Evolutionary conservation across 2,113 vertebrate species (phyloP).

Genomic region (Cnemophilus loriae): DNA sequence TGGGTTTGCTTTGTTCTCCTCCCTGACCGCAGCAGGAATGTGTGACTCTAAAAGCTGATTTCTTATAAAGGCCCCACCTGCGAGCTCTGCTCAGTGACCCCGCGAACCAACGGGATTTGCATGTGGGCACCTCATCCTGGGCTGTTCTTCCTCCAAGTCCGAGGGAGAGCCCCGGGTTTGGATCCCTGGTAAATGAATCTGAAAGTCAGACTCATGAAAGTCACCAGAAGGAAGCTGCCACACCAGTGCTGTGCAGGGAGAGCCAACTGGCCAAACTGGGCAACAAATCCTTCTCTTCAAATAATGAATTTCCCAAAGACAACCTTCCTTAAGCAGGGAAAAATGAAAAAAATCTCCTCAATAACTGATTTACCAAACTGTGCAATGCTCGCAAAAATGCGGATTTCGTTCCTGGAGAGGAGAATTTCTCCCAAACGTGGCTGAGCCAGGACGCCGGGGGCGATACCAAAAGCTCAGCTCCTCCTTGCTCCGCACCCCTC

Average conservation of each 20-base stretch:
- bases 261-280: neutral
- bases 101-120: neutral
- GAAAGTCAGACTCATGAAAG: rapidly evolving
- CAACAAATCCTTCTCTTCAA: neutral
- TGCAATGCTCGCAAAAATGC: rapidly evolving
- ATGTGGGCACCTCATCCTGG: neutral
- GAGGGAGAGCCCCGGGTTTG: neutral
- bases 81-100: neutral
- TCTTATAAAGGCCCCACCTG: neutral
- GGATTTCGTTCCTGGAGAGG: neutral
- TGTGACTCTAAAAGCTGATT: neutral
- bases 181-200: neutral
- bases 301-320: neutral
- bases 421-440: neutral
- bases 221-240: neutral
- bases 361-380: neutral
- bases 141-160: neutral
- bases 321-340: neutral
- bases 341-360: neutral
- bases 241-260: rapidly evolving
- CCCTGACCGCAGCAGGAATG: neutral
- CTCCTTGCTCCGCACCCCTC: neutral
- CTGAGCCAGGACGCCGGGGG: neutral
- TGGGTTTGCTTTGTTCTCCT: neutral
- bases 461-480: neutral